Percentiles rank a stretch among this genome's conserved stretches.
These are phyloP conservation scores for Ia io DNA, from an alignment of 2,113 vertebrate species.

Conservation along the genomic window DNA sequence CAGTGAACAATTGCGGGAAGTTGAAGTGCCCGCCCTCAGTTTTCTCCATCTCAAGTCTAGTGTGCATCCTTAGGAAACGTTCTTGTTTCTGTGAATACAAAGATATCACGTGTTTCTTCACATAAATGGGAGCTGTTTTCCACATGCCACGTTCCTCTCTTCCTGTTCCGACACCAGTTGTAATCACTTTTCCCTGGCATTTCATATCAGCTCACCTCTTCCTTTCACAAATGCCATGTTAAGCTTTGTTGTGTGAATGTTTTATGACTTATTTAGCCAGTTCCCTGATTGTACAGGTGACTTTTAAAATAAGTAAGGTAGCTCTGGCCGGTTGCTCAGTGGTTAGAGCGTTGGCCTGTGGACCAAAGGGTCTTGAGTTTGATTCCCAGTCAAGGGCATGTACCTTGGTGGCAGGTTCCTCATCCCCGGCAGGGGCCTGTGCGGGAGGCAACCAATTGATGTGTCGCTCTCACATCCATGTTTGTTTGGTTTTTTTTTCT, in stretches of 20 bases:
- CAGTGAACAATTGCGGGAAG: neutral
- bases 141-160: neutral
- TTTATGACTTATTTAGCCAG: neutral
- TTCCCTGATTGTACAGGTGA: no score
- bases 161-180: neutral
- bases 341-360: no score
- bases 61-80: neutral
- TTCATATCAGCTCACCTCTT: neutral
- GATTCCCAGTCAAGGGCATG: no score
- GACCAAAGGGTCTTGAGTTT: no score
- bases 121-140: neutral
- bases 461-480: no score
- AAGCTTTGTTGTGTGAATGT: no score
- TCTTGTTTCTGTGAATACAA: no score
- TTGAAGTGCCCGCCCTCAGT: neutral
- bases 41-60: neutral
- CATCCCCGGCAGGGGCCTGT: no score
- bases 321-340: no score
- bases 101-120: neutral
- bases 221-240: accelerated
- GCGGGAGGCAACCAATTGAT: no score
- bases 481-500: no score
- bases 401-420: no score
- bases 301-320: neutral
- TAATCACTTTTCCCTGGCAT: neutral